Evolutionary conservation across 2,113 vertebrate species (phyloP).

Genomic region (Alosa alosa): DNA sequence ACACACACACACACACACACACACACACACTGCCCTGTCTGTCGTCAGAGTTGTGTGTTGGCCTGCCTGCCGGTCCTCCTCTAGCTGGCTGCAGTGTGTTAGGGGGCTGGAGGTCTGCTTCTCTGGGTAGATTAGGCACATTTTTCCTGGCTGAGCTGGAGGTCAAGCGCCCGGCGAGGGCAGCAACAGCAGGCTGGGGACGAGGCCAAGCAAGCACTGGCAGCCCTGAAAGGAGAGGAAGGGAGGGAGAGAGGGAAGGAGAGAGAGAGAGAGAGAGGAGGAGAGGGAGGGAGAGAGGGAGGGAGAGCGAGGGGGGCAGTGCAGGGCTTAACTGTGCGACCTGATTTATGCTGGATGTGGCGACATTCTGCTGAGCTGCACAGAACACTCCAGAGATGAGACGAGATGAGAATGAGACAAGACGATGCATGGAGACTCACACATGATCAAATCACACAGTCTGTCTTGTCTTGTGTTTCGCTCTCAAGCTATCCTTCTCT

Average conservation of each 20-base stretch:
- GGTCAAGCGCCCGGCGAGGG: neutral
- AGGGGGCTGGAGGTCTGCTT: neutral
- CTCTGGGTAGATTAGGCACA: neutral
- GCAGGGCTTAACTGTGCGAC: neutral
- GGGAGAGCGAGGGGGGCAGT: neutral
- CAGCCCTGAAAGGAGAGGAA: neutral
- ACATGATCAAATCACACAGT: neutral
- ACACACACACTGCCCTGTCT: neutral
- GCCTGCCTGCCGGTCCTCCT: neutral
- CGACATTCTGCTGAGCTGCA: neutral
- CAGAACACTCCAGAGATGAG: neutral
- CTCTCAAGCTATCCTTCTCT: neutral
- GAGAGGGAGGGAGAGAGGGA: neutral
- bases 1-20: too few species aligned
- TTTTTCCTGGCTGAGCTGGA: constrained; percentile 14
- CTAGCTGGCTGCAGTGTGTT: neutral
- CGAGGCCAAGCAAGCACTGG: neutral
- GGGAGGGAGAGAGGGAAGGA: neutral
- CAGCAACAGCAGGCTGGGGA: neutral
- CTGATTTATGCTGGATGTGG: neutral
- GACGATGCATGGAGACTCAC: neutral
- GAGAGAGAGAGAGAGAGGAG: too few species aligned
- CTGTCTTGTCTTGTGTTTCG: neutral
- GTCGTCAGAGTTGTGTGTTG: neutral
- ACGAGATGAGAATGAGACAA: neutral